phyloP scores from a whole-genome alignment of 30 jellyfish, hydroid and myxozoan species.

The Hydractinia symbiolongicarpus region DNA sequence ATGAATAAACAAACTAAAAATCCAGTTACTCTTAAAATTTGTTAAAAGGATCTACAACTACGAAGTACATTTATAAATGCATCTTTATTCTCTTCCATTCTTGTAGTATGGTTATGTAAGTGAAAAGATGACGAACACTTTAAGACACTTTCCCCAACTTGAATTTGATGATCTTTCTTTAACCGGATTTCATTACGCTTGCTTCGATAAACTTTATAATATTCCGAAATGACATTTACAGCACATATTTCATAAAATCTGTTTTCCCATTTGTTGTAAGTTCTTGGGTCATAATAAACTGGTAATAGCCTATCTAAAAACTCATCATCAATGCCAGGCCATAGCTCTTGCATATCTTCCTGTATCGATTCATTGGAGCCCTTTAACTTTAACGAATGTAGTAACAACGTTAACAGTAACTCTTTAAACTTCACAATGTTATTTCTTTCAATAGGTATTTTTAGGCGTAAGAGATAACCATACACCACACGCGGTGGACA shows the following conservation, averaged over 20 bases:
- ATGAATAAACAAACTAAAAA: too few relatives aligned
- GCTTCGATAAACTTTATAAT: background rate
- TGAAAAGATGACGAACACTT: too few relatives aligned
- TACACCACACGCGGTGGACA: slow-evolving; percentile 65
- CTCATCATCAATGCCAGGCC: slow-evolving; percentile 10
- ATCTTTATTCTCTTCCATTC: too few relatives aligned
- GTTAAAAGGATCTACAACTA: too few relatives aligned
- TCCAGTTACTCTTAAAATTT: too few relatives aligned
- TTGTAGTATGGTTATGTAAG: too few relatives aligned
- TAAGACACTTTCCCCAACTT: too few relatives aligned
- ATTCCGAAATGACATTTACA: slow-evolving; percentile 1
- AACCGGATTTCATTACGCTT: too few relatives aligned
- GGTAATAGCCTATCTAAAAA: slow-evolving; percentile 45
- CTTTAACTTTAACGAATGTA: slow-evolving; percentile 18
- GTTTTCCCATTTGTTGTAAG: background rate
- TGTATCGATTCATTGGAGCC: slow-evolving; percentile 24
- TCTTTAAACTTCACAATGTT: slow-evolving; percentile 33
- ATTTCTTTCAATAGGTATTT: slow-evolving; percentile 40
- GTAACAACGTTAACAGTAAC: slow-evolving; percentile 30
- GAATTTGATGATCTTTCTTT: too few relatives aligned
- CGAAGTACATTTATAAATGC: too few relatives aligned
- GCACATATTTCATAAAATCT: slow-evolving; percentile 12
- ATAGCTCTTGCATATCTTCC: slow-evolving; percentile 33
- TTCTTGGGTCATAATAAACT: slow-evolving; percentile 13
- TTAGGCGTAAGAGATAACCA: slow-evolving; percentile 36